Conservation (phyloP, 2,797 vertebrate genomes). For the Parauchenoglanis punctatus region DNA sequence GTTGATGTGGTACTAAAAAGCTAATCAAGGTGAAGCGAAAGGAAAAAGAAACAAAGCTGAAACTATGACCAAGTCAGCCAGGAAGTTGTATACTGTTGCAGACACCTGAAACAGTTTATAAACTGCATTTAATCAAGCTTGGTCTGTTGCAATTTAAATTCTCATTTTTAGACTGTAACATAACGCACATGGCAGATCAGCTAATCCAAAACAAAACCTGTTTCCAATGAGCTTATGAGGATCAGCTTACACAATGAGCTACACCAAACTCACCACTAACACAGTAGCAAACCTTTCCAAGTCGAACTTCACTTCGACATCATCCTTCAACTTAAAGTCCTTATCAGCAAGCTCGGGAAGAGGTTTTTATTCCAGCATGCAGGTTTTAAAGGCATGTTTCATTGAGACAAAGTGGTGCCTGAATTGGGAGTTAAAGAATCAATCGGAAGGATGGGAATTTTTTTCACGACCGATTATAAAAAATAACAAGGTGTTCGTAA, state of each 20-base stretch:
- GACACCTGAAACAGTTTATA: neutral
- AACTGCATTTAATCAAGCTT: neutral
- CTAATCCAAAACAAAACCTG: neutral
- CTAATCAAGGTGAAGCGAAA: slow-evolving; percentile 13
- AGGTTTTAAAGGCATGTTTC: too few species aligned
- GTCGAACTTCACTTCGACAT: neutral
- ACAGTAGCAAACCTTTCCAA: neutral
- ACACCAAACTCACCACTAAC: neutral
- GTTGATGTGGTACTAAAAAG: slow-evolving; percentile 18
- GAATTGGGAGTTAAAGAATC: neutral
- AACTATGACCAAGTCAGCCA: neutral
- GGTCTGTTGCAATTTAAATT: neutral
- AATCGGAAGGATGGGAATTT: neutral
- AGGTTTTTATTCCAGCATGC: neutral
- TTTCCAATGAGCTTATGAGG: neutral
- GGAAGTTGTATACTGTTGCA: slow-evolving; percentile 1
- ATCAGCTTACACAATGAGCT: neutral
- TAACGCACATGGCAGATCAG: neutral
- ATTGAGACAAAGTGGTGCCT: neutral
- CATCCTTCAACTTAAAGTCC: neutral
- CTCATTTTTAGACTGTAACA: neutral
- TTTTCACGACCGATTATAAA: neutral
- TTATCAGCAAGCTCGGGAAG: neutral
- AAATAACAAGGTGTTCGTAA: neutral
- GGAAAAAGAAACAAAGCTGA: slow-evolving; percentile 16